Conservation (phyloP, 2,797 vertebrate species). For the Chromis chromis region DNA sequence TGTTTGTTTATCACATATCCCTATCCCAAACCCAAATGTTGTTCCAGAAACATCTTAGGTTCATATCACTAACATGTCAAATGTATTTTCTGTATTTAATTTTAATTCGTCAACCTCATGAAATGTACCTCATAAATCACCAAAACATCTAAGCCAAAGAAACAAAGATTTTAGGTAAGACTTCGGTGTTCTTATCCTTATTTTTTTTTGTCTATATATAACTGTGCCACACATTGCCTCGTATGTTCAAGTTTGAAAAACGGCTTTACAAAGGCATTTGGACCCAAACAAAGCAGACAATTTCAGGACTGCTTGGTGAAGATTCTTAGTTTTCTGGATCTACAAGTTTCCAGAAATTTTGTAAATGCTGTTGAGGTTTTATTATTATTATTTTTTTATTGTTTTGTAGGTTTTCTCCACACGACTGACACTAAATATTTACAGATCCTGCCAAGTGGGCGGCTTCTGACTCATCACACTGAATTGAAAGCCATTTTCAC, state of each 20-base stretch:
- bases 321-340: too few species aligned
- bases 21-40: neutral
- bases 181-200: neutral
- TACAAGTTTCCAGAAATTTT: too few species aligned
- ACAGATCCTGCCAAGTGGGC: neutral
- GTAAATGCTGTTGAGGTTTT: neutral
- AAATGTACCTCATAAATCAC: too few species aligned
- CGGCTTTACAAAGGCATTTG: too few species aligned
- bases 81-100: neutral
- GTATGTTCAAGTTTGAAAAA: too few species aligned
- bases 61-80: neutral
- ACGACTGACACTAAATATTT: neutral
- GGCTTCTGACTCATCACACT: neutral
- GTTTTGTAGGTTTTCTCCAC: neutral
- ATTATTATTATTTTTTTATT: too few species aligned
- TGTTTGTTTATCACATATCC: neutral
- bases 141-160: too few species aligned
- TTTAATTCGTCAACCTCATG: too few species aligned
- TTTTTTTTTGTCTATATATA: neutral
- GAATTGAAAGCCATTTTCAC: neutral
- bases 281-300: neutral
- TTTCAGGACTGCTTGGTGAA: neutral
- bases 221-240: too few species aligned
- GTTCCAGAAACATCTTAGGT: neutral
- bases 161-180: too few species aligned